Evolutionary conservation across 2,113 vertebrate species (phyloP).

Genomic region (Arenaria interpres): DNA sequence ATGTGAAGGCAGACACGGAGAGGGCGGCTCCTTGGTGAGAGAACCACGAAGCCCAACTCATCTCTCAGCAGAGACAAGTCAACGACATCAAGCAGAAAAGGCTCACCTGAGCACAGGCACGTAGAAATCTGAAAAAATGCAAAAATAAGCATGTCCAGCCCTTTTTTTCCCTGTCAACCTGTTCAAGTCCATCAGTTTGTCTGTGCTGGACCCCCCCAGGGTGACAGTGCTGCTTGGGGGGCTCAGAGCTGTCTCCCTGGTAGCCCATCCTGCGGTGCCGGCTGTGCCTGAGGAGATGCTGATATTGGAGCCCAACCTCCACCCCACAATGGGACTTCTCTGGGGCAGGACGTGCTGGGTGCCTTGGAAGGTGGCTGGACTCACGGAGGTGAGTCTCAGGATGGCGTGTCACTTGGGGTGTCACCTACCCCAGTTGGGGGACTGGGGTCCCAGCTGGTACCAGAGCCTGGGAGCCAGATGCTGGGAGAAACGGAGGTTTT

Average conservation of each 20-base stretch:
- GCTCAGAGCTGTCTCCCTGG: fast-evolving
- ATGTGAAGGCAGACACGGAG: neutral
- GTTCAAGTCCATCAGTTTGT: neutral
- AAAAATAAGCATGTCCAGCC: neutral
- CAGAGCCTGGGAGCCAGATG: neutral
- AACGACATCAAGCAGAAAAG: neutral
- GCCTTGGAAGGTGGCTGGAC: neutral
- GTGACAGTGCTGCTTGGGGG: fast-evolving
- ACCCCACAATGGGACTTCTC: neutral
- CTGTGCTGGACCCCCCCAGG: neutral
- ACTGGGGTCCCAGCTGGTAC: neutral
- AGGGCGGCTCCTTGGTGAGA: neutral
- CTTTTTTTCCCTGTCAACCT: neutral
- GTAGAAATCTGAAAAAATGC: neutral
- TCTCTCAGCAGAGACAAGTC: neutral
- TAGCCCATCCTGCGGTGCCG: too few relatives aligned
- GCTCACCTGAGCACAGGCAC: neutral
- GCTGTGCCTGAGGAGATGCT: neutral
- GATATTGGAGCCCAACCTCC: neutral
- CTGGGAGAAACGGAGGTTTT: neutral
- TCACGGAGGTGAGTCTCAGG: fast-evolving
- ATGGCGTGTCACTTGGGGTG: neutral
- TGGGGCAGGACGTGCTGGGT: fast-evolving
- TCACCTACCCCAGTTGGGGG: neutral
- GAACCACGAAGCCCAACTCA: neutral